A percentile compares a stretch with the other conserved stretches of the same genome.
These are phyloP conservation scores for Phragmatobia fuliginosa DNA, from an alignment of 2,888 invertebrate genomes.

Conservation along the genomic window DNA sequence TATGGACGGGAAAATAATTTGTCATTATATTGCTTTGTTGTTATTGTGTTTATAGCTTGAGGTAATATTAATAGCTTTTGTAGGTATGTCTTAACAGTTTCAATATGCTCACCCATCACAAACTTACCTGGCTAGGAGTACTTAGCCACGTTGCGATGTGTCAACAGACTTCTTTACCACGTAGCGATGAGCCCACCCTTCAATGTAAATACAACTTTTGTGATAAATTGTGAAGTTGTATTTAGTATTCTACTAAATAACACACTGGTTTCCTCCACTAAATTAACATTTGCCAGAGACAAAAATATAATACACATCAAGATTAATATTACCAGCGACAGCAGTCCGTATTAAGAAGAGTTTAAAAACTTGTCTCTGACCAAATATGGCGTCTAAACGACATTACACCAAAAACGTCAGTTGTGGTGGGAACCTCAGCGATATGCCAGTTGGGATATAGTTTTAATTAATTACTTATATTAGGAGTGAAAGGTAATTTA, in stretches of 20 bases:
- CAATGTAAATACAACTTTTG: neutral
- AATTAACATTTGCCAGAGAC: slow-evolving; percentile 46
- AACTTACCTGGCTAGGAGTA: too few species aligned
- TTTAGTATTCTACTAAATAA: neutral
- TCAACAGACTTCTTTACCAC: too few species aligned
- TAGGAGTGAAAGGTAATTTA: slow-evolving; percentile 47
- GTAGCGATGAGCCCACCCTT: too few species aligned
- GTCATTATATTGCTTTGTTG: neutral
- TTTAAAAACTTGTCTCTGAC: slow-evolving; percentile 67
- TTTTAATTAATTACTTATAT: slow-evolving; percentile 43
- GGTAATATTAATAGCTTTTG: neutral
- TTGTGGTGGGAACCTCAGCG: slow-evolving; percentile 65
- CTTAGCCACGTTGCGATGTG: too few species aligned
- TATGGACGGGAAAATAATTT: neutral
- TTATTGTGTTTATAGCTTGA: neutral
- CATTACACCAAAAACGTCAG: slow-evolving; percentile 64
- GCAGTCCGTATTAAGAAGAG: slow-evolving; percentile 61
- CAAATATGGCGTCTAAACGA: slow-evolving; percentile 61
- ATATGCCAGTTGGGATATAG: slow-evolving; percentile 67
- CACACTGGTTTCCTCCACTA: slow-evolving; percentile 25
- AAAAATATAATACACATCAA: slow-evolving; percentile 63
- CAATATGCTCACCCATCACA: too few species aligned
- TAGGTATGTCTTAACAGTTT: neutral
- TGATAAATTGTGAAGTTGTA: neutral
- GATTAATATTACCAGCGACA: slow-evolving; percentile 72